Evolutionary conservation across 2,113 vertebrate genomes (phyloP), one percentile per base, ranked within the genome.

Genomic region (Oophaga pumilio): DNA sequence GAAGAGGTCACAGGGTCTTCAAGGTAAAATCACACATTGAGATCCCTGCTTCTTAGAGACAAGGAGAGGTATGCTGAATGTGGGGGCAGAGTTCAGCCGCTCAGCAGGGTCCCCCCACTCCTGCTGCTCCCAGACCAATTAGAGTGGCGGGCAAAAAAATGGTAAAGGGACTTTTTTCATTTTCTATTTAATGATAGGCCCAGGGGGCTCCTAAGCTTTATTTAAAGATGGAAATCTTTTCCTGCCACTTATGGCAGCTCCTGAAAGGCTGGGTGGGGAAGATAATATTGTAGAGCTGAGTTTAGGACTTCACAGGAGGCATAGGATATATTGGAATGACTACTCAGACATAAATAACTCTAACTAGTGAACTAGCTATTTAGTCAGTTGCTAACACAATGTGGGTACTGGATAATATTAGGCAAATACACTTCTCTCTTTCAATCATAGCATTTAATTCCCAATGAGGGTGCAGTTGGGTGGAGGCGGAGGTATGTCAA

Each of bases 161-260:
- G 26, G 53, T 73, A 60, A 87, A 59, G 50, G 69, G 33, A 64
- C 0, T 0, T 73, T 73, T 60, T 84, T 89, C 13, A 0, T 78
- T 89, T 78, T 77, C 83, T 33, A 86, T 90, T 90, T 90, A 90
- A 89, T 83, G 87, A 89, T 78, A 87, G 79, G 87, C 62, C 90
- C 91, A 90, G 0, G 0, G 90, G 84, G 89, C 33, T 90, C 87
- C 18, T 0, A 68, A 0, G 0, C 71, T 15, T 7, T 85, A 85
- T 90, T 87, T 90, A 82, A 69, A 68, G 91, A 87, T 90, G 91
- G 91, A 90, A 91, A 91, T 86, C 86, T 88, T 85, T 49, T 90
- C 83, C 89, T 91, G 87, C 82, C 87, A 80, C 89, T 85, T 14
- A 6, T 0, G 84, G 85, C 66, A 73, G 17, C 0, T 0, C 0